phyloP scores from a whole-genome alignment of 2,113 vertebrate species.

The Psammodynastes pulverulentus region DNA sequence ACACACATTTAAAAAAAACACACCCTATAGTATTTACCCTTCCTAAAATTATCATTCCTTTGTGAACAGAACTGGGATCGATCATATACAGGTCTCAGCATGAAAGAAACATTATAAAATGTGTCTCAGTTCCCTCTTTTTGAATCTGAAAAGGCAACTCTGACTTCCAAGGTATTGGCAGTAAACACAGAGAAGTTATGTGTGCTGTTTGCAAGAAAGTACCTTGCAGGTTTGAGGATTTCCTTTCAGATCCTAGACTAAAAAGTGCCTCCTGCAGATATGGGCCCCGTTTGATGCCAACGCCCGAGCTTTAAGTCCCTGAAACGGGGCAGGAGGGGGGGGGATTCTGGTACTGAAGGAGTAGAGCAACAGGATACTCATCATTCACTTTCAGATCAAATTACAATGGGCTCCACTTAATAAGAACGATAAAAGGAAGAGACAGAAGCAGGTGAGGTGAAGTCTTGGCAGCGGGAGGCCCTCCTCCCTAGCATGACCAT shows the following conservation, averaged over 20 bases:
- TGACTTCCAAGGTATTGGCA: not conserved
- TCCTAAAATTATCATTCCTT: not conserved
- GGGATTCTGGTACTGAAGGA: not conserved
- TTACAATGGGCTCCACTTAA: not conserved
- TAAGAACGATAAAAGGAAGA: not conserved
- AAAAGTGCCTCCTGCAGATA: not conserved
- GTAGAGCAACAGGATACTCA: not conserved
- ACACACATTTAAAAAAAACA: not conserved
- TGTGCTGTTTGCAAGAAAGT: not conserved
- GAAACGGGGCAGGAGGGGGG: no score
- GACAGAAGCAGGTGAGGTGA: not conserved
- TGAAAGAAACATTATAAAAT: not conserved
- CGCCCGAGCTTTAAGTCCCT: not conserved
- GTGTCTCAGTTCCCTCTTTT: not conserved
- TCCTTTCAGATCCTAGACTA: not conserved
- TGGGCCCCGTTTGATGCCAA: not conserved
- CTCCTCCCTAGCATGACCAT: conserved; percentile 71
- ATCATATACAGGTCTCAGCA: not conserved
- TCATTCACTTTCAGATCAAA: not conserved
- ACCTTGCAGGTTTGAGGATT: not conserved
- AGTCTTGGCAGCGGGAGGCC: conserved; percentile 28
- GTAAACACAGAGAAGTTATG: not conserved
- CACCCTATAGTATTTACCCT: not conserved
- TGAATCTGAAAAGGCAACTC: not conserved
- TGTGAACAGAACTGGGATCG: not conserved